These are phyloP conservation scores for Hypomesus transpacificus DNA, from an alignment of 2,113 vertebrate genomes.

Conservation along the genomic window DNA sequence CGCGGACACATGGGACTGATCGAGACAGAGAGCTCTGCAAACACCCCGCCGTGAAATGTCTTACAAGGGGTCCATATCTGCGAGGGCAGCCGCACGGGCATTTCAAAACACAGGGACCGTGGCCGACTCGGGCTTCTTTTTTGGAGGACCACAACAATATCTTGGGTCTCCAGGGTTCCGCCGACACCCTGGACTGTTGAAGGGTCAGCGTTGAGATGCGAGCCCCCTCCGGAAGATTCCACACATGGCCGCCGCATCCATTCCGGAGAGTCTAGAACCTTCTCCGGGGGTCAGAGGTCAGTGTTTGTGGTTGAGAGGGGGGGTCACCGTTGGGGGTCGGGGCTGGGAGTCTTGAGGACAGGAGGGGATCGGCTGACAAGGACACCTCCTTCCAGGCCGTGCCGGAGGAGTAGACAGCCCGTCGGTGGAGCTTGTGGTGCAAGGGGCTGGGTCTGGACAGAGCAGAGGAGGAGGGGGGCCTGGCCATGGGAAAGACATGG, in stretches of 20 bases:
- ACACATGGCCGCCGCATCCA: conserved; percentile 22
- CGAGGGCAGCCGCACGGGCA: conserved; percentile 18
- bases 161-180: conserved; percentile 13
- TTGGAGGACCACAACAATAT: background rate
- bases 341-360: conserved; percentile 38
- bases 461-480: conserved; percentile 39
- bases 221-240: background rate
- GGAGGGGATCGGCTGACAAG: conserved; percentile 38
- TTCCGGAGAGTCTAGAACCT: conserved; percentile 24
- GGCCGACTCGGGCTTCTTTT: conserved; percentile 33
- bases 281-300: conserved; percentile 44
- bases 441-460: conserved; percentile 10
- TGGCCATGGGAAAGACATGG: conserved; percentile 21
- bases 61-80: conserved; percentile 50
- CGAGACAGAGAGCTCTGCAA: conserved; percentile 47
- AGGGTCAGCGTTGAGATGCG: conserved; percentile 22
- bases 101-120: conserved; percentile 44
- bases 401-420: conserved; percentile 47
- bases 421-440: conserved; percentile 39
- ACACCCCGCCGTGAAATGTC: conserved; percentile 57
- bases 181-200: background rate
- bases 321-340: background rate
- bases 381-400: conserved; percentile 44
- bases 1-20: conserved; percentile 50
- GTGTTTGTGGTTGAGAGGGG: conserved; percentile 28